These are phyloP conservation scores for Myiagra hebetior DNA, from an alignment of 2,113 vertebrate species.

Conservation along the genomic window DNA sequence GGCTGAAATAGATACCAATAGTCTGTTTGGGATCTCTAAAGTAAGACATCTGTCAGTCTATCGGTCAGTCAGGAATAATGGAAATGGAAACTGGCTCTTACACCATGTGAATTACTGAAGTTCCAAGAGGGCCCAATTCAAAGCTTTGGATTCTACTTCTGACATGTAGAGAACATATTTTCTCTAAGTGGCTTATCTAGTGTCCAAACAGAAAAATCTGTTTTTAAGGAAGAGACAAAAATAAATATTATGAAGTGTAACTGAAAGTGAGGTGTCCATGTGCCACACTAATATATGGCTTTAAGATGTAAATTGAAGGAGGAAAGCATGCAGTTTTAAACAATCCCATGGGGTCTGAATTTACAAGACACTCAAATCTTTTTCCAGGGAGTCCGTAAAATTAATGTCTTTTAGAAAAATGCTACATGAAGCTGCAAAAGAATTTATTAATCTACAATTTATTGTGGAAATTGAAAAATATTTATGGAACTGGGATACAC, in stretches of 20 bases:
- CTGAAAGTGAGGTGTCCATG: background rate
- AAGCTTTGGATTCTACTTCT: conserved; percentile 36
- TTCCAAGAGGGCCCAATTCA: conserved; percentile 6
- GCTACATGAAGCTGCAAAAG: background rate
- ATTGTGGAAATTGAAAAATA: background rate
- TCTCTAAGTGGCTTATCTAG: background rate
- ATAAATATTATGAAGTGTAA: background rate
- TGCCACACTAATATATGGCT: background rate
- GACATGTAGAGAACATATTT: background rate
- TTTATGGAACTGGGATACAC: background rate
- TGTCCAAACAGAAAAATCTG: background rate
- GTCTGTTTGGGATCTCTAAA: conserved; percentile 83
- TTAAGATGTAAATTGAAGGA: background rate
- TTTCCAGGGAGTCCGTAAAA: background rate
- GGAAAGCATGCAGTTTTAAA: background rate
- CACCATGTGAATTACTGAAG: conserved; percentile 47
- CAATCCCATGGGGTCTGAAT: background rate
- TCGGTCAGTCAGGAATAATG: conserved; percentile 77
- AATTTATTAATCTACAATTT: background rate
- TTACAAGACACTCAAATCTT: background rate
- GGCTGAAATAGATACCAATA: conserved; percentile 84
- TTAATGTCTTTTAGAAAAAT: background rate
- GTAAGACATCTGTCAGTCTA: conserved; percentile 85
- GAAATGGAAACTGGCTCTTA: conserved; percentile 62
- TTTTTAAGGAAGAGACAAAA: background rate